Conservation (phyloP, 1,140 invertebrate species). For the Cyclina sinensis region DNA sequence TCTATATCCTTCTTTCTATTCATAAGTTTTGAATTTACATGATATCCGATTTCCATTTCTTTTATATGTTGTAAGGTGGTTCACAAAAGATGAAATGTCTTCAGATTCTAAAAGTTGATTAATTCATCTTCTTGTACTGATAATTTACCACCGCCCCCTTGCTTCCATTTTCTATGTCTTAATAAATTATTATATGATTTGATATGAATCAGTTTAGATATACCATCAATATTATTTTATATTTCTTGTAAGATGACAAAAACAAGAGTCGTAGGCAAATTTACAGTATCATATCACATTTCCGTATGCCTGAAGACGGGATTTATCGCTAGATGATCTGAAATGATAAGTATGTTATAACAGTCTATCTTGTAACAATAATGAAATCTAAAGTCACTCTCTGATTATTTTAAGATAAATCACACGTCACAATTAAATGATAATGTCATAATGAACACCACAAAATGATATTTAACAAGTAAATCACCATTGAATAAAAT, state of each 20-base stretch:
- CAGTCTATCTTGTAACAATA: not conserved
- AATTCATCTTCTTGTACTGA: not conserved
- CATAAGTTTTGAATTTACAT: no score
- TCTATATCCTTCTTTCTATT: no score
- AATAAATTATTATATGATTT: slow-evolving; percentile 33
- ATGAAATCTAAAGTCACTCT: not conserved
- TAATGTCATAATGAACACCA: not conserved
- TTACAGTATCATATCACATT: slow-evolving; percentile 5
- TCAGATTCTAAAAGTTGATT: not conserved
- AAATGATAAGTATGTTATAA: slow-evolving; percentile 1
- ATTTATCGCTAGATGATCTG: not conserved
- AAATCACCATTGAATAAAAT: not conserved
- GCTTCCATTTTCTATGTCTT: not conserved
- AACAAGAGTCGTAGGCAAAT: not conserved
- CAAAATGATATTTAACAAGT: not conserved
- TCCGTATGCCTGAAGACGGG: slow-evolving; percentile 5
- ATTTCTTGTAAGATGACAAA: not conserved
- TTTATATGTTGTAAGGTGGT: not conserved
- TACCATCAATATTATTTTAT: slow-evolving; percentile 14
- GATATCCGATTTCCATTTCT: not conserved
- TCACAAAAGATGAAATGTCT: not conserved
- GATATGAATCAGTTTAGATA: slow-evolving; percentile 19
- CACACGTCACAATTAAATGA: slow-evolving; percentile 18
- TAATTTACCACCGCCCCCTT: slow-evolving; percentile 17
- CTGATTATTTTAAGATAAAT: slow-evolving; percentile 13